Evolutionary conservation across 2,797 vertebrate genomes (phyloP).

Genomic region (Hozukius guyotensis): DNA sequence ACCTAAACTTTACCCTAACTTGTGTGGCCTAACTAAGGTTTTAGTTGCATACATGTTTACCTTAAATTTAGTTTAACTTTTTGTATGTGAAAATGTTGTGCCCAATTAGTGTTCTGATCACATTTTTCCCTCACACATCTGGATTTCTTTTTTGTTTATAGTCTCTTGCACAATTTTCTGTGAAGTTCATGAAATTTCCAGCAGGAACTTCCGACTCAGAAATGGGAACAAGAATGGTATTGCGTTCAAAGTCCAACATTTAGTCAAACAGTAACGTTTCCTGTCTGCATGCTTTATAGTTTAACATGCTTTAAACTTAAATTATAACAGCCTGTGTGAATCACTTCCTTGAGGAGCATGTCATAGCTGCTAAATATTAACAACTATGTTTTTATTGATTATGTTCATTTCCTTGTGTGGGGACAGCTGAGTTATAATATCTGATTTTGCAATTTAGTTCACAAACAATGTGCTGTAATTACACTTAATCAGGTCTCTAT

Average conservation of each 20-base stretch:
- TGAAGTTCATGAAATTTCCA: background rate
- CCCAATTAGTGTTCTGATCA: background rate
- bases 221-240: background rate
- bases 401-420: background rate
- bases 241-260: background rate
- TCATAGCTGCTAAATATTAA: background rate
- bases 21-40: background rate
- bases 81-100: background rate
- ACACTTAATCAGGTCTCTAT: background rate
- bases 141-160: background rate
- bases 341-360: background rate
- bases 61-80: background rate
- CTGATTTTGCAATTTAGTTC: background rate
- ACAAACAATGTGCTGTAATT: background rate
- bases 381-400: background rate
- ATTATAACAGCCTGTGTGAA: background rate
- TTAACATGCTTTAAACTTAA: background rate
- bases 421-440: background rate
- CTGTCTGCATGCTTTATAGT: background rate
- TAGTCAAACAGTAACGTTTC: background rate
- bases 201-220: background rate
- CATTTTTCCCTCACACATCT: background rate
- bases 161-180: background rate
- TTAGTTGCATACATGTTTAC: background rate
- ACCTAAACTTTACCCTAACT: background rate